These are phyloP conservation scores for Branchipolynoe longqiensis DNA, from an alignment of 2,888 invertebrate genomes.

Conservation along the genomic window DNA sequence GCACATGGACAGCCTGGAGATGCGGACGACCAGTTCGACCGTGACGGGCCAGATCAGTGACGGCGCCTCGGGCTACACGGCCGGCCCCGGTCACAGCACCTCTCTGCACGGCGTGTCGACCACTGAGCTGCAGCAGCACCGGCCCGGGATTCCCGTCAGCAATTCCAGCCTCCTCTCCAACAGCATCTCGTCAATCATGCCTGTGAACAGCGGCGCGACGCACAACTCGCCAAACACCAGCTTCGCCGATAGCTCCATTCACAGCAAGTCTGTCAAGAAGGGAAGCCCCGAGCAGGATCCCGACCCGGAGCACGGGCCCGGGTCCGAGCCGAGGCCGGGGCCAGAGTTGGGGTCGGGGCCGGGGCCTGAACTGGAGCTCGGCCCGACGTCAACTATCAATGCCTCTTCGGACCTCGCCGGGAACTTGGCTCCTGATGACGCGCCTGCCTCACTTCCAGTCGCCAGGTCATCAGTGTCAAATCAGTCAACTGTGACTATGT, in stretches of 20 bases:
- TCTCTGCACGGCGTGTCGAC: background rate
- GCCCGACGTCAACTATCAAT: background rate
- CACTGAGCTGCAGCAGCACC: no score
- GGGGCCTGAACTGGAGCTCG: background rate
- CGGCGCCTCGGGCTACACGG: constrained; percentile 58
- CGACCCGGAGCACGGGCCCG: background rate
- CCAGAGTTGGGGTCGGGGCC: background rate
- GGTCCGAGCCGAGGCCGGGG: background rate
- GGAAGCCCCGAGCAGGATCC: background rate
- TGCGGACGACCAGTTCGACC: constrained; percentile 8
- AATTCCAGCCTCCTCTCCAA: constrained; percentile 21
- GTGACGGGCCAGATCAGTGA: constrained; percentile 36
- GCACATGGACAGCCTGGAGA: constrained; percentile 59
- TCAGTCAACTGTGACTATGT: background rate
- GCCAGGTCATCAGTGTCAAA: no score
- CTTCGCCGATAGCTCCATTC: background rate
- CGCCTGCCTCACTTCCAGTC: no score
- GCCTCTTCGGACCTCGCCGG: background rate
- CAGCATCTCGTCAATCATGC: constrained; percentile 42
- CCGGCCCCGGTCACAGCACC: constrained; percentile 58
- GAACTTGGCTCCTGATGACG: background rate
- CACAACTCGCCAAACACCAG: constrained; percentile 36
- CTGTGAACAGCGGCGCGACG: background rate
- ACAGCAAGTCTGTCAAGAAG: background rate
- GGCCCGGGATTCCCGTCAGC: background rate